Conservation (phyloP, 2,113 vertebrate species). For the Cheirogaleus medius region DNA sequence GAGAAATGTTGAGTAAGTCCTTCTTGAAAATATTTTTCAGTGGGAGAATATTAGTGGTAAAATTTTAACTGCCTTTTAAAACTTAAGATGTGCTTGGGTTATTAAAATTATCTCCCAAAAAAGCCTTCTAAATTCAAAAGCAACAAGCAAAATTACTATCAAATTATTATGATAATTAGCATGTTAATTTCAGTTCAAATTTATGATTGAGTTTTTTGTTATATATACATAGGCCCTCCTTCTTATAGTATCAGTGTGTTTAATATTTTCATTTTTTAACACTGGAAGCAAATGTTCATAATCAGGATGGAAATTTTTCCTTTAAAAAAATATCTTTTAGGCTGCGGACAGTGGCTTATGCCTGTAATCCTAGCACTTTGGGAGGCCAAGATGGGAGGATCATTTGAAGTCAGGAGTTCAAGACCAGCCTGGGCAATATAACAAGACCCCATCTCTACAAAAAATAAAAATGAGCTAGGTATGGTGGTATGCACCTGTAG, state of each 20-base stretch:
- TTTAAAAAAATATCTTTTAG: neutral
- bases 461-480: neutral
- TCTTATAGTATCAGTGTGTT: neutral
- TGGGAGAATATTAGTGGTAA: slow-evolving; percentile 28
- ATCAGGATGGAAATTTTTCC: slow-evolving; percentile 32
- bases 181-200: slow-evolving; percentile 8
- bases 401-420: neutral
- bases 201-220: slow-evolving; percentile 39
- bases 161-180: slow-evolving; percentile 1
- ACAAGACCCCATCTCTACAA: neutral
- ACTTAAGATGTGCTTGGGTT: slow-evolving; percentile 7
- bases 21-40: slow-evolving; percentile 41
- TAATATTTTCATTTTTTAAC: slow-evolving; percentile 36
- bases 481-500: too few species aligned
- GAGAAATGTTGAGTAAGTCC: slow-evolving; percentile 53
- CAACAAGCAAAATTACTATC: slow-evolving; percentile 3
- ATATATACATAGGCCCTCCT: neutral
- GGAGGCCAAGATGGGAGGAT: neutral
- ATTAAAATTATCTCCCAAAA: slow-evolving; percentile 21
- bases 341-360: neutral
- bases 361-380: neutral
- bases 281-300: slow-evolving; percentile 42
- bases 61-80: slow-evolving; percentile 38
- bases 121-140: slow-evolving; percentile 40
- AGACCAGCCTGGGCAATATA: neutral